These are phyloP conservation scores for Aselliscus stoliczkanus DNA, from an alignment of 2,797 vertebrate genomes.

Conservation along the genomic window DNA sequence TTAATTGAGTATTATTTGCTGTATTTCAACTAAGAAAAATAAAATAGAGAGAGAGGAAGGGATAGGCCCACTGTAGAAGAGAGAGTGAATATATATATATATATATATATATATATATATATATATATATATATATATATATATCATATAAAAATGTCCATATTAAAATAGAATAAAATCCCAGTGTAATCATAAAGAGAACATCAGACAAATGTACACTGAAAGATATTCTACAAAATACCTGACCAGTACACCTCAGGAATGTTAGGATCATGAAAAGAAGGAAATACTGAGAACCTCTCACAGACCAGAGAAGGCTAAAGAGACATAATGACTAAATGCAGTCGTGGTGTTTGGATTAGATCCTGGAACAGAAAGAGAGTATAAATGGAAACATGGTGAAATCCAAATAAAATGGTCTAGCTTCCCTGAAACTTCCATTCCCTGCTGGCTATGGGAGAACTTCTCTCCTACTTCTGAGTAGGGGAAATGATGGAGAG, in stretches of 20 bases:
- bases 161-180: background rate
- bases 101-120: background rate
- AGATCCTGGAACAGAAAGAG: background rate
- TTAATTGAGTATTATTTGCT: background rate
- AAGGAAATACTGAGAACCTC: background rate
- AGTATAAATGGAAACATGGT: background rate
- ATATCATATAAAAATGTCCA: background rate
- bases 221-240: background rate
- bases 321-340: background rate
- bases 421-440: background rate
- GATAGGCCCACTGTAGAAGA: background rate
- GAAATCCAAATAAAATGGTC: background rate
- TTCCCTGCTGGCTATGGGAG: background rate
- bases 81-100: background rate
- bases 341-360: background rate
- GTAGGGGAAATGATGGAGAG: background rate
- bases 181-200: background rate
- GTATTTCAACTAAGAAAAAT: background rate
- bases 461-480: background rate
- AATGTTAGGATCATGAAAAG: background rate
- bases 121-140: background rate
- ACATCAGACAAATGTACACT: background rate
- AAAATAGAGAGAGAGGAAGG: background rate
- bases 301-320: background rate
- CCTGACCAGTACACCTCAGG: background rate